Evolutionary conservation across 2,888 invertebrate genomes (phyloP).

Genomic region (Drosophila engyochracea): DNA sequence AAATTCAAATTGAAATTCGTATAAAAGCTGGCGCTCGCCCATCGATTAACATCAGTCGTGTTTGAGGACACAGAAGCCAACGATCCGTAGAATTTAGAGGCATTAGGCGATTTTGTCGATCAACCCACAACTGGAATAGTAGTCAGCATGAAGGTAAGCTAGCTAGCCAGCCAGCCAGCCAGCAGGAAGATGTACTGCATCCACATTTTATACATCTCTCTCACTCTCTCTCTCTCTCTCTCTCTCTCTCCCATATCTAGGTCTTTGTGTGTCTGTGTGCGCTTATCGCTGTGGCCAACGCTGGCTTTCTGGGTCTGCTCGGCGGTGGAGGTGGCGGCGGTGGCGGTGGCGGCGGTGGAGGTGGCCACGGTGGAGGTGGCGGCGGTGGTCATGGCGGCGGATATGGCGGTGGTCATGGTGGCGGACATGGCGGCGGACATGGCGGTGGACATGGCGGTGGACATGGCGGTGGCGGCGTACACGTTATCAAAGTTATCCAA

Average conservation of each 20-base stretch:
- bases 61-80: constrained; percentile 34
- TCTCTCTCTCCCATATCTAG: constrained; percentile 29
- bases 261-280: constrained; percentile 77
- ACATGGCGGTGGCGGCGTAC: constrained; percentile 38
- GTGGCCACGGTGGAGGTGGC: constrained; percentile 39
- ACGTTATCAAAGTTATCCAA: not conserved
- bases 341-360: constrained; percentile 34
- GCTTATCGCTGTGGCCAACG: constrained; percentile 75
- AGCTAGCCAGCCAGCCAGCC: constrained; percentile 16
- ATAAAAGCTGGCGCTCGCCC: constrained; percentile 65
- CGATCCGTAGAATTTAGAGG: constrained; percentile 35
- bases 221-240: not conserved
- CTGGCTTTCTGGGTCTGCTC: constrained; percentile 71
- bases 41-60: constrained; percentile 68
- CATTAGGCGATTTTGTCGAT: constrained; percentile 41
- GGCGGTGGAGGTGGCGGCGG: constrained; percentile 61
- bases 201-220: not conserved
- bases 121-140: constrained; percentile 50
- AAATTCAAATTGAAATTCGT: constrained; percentile 40
- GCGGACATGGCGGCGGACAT: constrained; percentile 40
- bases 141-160: constrained; percentile 74
- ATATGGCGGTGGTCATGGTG: constrained; percentile 38
- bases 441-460: constrained; percentile 37
- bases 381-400: constrained; percentile 48
- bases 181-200: constrained; percentile 1